Conservation (phyloP, 2,113 vertebrate species). For the Candoia aspera region DNA sequence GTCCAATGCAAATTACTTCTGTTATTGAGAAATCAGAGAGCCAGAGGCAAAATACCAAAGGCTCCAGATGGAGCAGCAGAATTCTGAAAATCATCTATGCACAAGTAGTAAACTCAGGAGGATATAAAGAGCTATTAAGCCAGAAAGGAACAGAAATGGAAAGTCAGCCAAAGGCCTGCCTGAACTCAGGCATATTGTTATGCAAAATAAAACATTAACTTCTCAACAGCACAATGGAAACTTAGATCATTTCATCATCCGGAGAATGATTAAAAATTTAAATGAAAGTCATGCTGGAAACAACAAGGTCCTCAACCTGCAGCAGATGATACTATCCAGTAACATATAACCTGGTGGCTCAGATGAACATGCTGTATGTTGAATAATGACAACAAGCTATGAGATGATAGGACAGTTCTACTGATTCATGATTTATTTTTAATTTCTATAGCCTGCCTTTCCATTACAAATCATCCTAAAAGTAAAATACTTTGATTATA, state of each 20-base stretch:
- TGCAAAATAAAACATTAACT: background rate
- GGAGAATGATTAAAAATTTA: background rate
- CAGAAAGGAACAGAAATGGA: conserved; percentile 1
- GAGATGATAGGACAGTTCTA: background rate
- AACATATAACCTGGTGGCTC: too few species aligned
- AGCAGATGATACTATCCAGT: background rate
- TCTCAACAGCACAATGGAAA: background rate
- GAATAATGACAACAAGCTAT: background rate
- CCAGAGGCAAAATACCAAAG: conserved; percentile 31
- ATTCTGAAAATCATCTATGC: conserved; percentile 37
- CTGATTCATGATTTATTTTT: background rate
- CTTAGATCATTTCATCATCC: background rate
- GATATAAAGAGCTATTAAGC: background rate
- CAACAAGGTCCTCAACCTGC: background rate
- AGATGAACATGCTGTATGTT: background rate
- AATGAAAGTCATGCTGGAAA: background rate
- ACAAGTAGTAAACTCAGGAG: conserved; percentile 34
- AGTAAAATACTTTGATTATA: background rate
- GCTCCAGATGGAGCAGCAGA: conserved; percentile 41
- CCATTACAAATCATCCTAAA: background rate
- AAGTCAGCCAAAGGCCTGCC: background rate
- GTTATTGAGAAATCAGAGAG: conserved; percentile 16
- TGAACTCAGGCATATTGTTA: background rate
- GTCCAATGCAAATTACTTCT: conserved; percentile 39
- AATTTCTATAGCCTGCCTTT: background rate